These are phyloP conservation scores for Augochlorella aurata DNA, from an alignment of 2,888 invertebrate genomes.

Conservation along the genomic window DNA sequence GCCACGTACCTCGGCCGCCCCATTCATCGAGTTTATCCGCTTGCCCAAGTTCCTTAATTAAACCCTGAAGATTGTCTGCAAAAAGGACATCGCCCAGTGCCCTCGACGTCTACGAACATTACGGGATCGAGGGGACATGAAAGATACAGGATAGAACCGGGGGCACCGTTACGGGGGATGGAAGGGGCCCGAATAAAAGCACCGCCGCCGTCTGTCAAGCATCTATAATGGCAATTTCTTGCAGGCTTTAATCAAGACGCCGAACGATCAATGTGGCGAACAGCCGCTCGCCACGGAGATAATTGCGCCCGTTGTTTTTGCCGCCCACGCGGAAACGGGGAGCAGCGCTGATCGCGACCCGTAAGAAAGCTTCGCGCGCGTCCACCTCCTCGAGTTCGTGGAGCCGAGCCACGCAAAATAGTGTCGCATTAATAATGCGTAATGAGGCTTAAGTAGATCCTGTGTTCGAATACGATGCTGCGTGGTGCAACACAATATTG, in stretches of 20 bases:
- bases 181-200: constrained; percentile 47
- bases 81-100: constrained; percentile 79
- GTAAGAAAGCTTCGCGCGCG: background rate
- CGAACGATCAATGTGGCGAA: constrained; percentile 46
- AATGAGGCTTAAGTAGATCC: constrained; percentile 32
- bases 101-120: constrained; percentile 61
- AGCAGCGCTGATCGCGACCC: background rate
- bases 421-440: constrained; percentile 22
- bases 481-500: background rate
- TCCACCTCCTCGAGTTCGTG: background rate
- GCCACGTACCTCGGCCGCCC: constrained; percentile 52
- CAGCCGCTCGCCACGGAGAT: constrained; percentile 14
- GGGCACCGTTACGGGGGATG: background rate
- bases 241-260: constrained; percentile 66
- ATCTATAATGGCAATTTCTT: constrained; percentile 66
- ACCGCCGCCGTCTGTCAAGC: constrained; percentile 58
- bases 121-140: constrained; percentile 59
- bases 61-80: constrained; percentile 80
- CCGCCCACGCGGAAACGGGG: constrained; percentile 2
- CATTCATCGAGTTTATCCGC: constrained; percentile 80
- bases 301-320: constrained; percentile 44
- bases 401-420: background rate
- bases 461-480: constrained; percentile 14
- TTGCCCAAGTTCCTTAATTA: constrained; percentile 81
- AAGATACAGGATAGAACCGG: constrained; percentile 48